phyloP scores from a whole-genome alignment of 2,113 vertebrate species.

The Andinoacara biseriatus region DNA sequence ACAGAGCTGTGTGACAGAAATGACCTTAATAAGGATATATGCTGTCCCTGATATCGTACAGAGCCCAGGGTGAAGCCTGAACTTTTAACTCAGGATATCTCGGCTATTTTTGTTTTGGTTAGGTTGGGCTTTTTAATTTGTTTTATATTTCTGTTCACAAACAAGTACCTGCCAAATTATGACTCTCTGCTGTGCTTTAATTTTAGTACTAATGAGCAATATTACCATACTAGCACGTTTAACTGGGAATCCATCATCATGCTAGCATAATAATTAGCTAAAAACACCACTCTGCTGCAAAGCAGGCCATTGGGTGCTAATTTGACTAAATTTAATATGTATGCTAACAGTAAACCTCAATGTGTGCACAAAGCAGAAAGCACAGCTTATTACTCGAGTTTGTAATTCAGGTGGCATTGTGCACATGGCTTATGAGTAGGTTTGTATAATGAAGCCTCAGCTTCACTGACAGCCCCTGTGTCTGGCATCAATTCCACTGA shows the following conservation, averaged over 20 bases:
- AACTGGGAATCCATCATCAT: not conserved
- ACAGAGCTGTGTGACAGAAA: no score
- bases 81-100: not conserved
- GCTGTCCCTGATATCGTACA: not conserved
- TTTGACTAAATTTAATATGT: not conserved
- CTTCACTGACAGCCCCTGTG: conserved; percentile 18
- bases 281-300: not conserved
- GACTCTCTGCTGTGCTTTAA: not conserved
- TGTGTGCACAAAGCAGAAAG: not conserved
- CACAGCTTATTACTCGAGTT: not conserved
- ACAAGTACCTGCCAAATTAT: not conserved
- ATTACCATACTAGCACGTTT: not conserved
- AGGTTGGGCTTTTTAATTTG: not conserved
- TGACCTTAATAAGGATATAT: not conserved
- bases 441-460: conserved; percentile 29
- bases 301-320: not conserved
- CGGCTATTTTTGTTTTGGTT: not conserved
- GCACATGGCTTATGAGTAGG: not conserved
- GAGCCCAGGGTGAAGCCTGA: not conserved
- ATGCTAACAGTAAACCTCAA: not conserved
- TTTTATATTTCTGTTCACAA: not conserved
- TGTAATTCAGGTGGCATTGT: not conserved
- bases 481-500: conserved; percentile 23
- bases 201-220: not conserved
- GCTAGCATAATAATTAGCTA: not conserved